phyloP scores from a whole-genome alignment of 2,888 invertebrate genomes.

The Drosophila quasianomalipes region DNA sequence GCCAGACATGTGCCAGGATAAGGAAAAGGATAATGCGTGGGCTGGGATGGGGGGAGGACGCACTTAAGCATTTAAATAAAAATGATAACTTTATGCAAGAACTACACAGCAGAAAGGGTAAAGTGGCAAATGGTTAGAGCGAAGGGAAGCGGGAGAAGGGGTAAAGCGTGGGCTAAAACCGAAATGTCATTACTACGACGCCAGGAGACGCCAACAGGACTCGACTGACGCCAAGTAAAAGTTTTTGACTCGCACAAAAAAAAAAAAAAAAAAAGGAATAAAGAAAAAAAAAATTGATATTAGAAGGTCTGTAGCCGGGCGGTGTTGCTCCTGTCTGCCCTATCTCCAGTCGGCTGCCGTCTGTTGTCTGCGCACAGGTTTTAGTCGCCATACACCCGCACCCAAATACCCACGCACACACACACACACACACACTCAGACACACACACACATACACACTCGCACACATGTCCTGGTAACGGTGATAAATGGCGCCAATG shows the following conservation, averaged over 20 bases:
- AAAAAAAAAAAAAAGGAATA: slow-evolving; percentile 18
- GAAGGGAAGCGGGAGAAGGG: not conserved
- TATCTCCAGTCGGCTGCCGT: slow-evolving; percentile 30
- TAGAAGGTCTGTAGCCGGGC: slow-evolving; percentile 60
- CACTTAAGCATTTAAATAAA: slow-evolving; percentile 82
- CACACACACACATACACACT: slow-evolving; percentile 13
- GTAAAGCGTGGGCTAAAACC: slow-evolving; percentile 51
- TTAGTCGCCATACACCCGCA: slow-evolving; percentile 50
- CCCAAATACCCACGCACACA: slow-evolving; percentile 10
- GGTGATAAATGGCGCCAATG: slow-evolving; percentile 85
- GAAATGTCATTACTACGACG: slow-evolving; percentile 74
- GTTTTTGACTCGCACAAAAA: slow-evolving; percentile 61
- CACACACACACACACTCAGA: slow-evolving; percentile 7
- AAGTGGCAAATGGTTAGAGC: slow-evolving; percentile 29
- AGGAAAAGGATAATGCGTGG: slow-evolving; percentile 3
- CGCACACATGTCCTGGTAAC: slow-evolving; percentile 65
- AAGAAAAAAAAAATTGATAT: slow-evolving; percentile 49
- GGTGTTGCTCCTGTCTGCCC: slow-evolving; percentile 43
- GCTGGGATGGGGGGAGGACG: slow-evolving; percentile 6
- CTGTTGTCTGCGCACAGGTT: slow-evolving; percentile 72
- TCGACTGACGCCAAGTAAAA: slow-evolving; percentile 82
- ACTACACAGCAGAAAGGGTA: slow-evolving; percentile 53
- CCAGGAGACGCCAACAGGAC: slow-evolving; percentile 60
- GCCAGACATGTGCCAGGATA: slow-evolving; percentile 22
- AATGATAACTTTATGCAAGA: slow-evolving; percentile 79